Conservation (phyloP, 2,113 vertebrate genomes). For the Kryptolebias marmoratus region DNA sequence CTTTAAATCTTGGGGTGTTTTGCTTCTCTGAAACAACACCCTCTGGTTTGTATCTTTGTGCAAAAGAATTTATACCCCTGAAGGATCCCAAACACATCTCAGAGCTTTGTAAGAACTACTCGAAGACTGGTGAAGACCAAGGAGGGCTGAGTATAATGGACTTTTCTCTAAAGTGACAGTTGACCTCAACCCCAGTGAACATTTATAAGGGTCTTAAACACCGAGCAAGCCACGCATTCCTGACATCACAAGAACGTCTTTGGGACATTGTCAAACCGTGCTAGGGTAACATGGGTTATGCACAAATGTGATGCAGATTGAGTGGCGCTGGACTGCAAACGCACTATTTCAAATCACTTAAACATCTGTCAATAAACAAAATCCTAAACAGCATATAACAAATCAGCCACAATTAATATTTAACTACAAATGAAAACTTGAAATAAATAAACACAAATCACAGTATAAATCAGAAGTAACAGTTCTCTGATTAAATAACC, state of each 20-base stretch:
- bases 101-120: slow-evolving; percentile 5
- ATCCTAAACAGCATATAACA: no score
- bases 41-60: not conserved
- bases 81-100: slow-evolving; percentile 5
- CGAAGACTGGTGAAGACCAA: not conserved
- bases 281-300: not conserved
- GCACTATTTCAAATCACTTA: not conserved
- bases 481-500: no score
- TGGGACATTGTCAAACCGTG: not conserved
- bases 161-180: slow-evolving; percentile 6
- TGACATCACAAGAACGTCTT: slow-evolving; percentile 7
- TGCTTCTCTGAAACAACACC: not conserved
- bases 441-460: no score
- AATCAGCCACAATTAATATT: no score
- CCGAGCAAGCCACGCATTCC: slow-evolving; percentile 3
- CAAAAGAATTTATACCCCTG: not conserved
- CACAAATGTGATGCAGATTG: not conserved
- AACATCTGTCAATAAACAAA: not conserved
- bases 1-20: not conserved
- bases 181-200: slow-evolving; percentile 11
- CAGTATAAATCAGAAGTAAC: no score
- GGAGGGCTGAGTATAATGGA: not conserved
- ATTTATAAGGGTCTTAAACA: slow-evolving; percentile 8
- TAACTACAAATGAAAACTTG: no score
- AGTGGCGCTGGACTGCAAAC: not conserved